Evolutionary conservation across 2,797 vertebrate genomes (phyloP).

Genomic region (Gymnoscopelus microlampas): DNA sequence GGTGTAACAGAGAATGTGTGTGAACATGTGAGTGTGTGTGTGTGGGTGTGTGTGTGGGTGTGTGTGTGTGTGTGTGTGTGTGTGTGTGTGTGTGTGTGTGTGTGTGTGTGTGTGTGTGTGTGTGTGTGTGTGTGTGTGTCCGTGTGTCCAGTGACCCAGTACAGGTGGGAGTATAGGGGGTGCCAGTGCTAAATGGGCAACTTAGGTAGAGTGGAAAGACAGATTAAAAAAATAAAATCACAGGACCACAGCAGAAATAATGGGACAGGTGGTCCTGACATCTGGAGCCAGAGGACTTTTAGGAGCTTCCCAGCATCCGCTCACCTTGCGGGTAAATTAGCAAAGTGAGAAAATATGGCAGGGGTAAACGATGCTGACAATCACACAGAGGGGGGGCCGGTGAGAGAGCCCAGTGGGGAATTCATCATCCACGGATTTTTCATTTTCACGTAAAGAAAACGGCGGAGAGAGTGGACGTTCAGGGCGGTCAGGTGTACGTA

Average conservation of each 20-base stretch:
- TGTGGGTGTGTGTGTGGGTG: no score
- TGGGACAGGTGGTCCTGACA: slow-evolving; percentile 84
- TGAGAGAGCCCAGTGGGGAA: slow-evolving; percentile 62
- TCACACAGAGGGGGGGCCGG: slow-evolving; percentile 73
- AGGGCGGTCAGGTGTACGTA: slow-evolving; percentile 31
- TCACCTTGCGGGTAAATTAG: slow-evolving; percentile 84
- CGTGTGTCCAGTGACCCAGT: neutral
- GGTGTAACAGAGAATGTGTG: no score
- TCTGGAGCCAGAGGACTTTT: slow-evolving; percentile 82
- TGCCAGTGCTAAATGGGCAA: slow-evolving; percentile 9
- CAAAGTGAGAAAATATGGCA: slow-evolving; percentile 82
- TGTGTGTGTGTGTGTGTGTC: neutral
- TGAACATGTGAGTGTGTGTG: neutral
- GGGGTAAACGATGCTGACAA: slow-evolving; percentile 82
- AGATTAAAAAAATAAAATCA: slow-evolving; percentile 70
- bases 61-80: no score
- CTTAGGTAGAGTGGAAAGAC: slow-evolving; percentile 66
- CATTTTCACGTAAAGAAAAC: slow-evolving; percentile 58
- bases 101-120: slow-evolving; percentile 3
- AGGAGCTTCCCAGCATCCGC: slow-evolving; percentile 77
- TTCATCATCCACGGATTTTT: slow-evolving; percentile 55
- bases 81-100: slow-evolving; percentile 10
- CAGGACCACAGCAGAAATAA: slow-evolving; percentile 77
- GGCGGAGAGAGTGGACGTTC: slow-evolving; percentile 48
- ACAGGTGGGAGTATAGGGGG: neutral